Percentiles rank a stretch among this genome's conserved stretches.
Conservation (phyloP, 2,888 invertebrate species). For the Branchellion lobata region DNA sequence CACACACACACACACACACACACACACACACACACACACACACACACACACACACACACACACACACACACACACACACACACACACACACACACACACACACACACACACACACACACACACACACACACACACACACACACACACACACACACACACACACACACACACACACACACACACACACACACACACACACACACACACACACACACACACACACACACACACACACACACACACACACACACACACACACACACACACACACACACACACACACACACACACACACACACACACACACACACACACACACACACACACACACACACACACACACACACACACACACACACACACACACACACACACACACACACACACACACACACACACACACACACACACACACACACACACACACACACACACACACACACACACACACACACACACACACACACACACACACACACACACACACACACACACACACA, state of each 20-base stretch:
- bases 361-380: slow-evolving; percentile 19
- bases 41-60: background rate
- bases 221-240: background rate
- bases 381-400: slow-evolving; percentile 23
- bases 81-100: background rate
- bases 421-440: slow-evolving; percentile 23
- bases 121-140: background rate
- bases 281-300: background rate
- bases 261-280: background rate
- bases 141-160: background rate
- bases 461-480: slow-evolving; percentile 2
- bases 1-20: slow-evolving; percentile 23
- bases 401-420: slow-evolving; percentile 23
- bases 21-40: slow-evolving; percentile 3
- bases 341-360: background rate
- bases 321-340: background rate
- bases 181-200: background rate
- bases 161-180: background rate
- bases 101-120: background rate
- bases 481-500: slow-evolving; percentile 10
- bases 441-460: slow-evolving; percentile 23
- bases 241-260: background rate
- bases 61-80: background rate
- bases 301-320: background rate
- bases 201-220: background rate